Percentiles rank a stretch among this genome's conserved stretches.
phyloP scores from a whole-genome alignment of 2,113 vertebrate genomes.

The Lampris incognitus region DNA sequence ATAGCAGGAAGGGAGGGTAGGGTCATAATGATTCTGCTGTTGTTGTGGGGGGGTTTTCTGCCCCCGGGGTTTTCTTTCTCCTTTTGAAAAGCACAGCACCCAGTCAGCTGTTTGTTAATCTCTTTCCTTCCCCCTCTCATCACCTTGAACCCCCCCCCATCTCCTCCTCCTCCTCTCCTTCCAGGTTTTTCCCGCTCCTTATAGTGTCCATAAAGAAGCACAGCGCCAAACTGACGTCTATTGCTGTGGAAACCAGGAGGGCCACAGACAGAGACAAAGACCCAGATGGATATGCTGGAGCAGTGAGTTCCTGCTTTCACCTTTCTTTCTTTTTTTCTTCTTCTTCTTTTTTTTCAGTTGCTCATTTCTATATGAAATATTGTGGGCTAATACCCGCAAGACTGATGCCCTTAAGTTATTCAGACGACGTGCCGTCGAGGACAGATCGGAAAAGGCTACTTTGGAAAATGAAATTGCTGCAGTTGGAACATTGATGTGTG shows the following conservation, averaged over 20 bases:
- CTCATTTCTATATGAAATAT: background rate
- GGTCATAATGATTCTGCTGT: too few relatives aligned
- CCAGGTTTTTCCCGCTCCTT: constrained; percentile 90
- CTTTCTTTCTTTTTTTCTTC: background rate
- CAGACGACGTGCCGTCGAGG: too few relatives aligned
- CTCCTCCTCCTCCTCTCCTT: background rate
- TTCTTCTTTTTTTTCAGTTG: background rate
- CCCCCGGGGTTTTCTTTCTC: too few relatives aligned
- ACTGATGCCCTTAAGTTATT: too few relatives aligned
- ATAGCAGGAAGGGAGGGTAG: too few relatives aligned
- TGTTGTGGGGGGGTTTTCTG: too few relatives aligned
- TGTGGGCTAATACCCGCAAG: too few relatives aligned
- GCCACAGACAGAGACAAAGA: constrained; percentile 84
- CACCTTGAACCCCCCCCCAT: background rate
- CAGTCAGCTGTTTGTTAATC: background rate
- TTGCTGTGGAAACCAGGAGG: constrained; percentile 85
- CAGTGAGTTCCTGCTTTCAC: constrained; percentile 28
- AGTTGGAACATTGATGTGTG: too few relatives aligned
- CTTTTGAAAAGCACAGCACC: background rate
- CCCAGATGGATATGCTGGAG: constrained; percentile 20
- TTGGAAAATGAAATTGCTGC: too few relatives aligned
- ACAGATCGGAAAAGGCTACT: too few relatives aligned
- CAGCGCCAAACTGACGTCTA: constrained; percentile 85
- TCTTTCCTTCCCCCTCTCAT: background rate
- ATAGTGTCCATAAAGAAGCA: constrained; percentile 89